Percentiles rank a stretch among this genome's conserved stretches.
Conservation (phyloP, 1,140 invertebrate species). For the Drosophila mayri region DNA sequence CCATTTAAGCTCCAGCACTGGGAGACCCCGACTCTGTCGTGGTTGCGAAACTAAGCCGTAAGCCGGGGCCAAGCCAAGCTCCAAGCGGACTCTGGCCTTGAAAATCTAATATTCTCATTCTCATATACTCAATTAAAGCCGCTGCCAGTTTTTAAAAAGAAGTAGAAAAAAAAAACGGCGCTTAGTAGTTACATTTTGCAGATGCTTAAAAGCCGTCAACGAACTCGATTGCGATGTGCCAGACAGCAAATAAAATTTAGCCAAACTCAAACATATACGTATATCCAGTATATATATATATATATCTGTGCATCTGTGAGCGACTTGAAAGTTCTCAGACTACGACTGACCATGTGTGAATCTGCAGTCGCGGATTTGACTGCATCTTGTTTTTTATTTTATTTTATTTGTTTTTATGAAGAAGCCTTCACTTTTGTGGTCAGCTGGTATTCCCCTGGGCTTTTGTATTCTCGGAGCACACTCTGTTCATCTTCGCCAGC, state of each 20-base stretch:
- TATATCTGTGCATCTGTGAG: constrained; percentile 14
- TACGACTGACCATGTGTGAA: constrained; percentile 39
- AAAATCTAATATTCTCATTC: constrained; percentile 61
- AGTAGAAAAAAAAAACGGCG: constrained; percentile 36
- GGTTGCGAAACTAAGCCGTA: constrained; percentile 54
- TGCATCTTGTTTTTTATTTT: constrained; percentile 23
- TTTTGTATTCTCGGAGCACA: constrained; percentile 40
- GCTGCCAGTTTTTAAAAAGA: constrained; percentile 19
- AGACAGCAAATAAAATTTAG: constrained; percentile 35
- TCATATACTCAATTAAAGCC: constrained; percentile 55
- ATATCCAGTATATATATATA: not conserved
- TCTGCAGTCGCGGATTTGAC: constrained; percentile 9
- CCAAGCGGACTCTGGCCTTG: constrained; percentile 51
- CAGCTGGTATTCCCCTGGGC: constrained; percentile 29
- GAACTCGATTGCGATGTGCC: constrained; percentile 50
- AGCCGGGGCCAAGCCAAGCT: constrained; percentile 14
- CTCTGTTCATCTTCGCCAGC: constrained; percentile 16
- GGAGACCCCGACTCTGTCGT: constrained; percentile 8
- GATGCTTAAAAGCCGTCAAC: constrained; percentile 56
- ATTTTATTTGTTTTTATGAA: constrained; percentile 8
- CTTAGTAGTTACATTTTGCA: constrained; percentile 60
- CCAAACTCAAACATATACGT: not conserved
- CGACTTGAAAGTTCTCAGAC: constrained; percentile 56
- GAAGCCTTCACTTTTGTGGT: constrained; percentile 54
- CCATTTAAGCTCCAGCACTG: constrained; percentile 6